Evolutionary conservation across 2,888 invertebrate genomes (phyloP), one percentile per base, ranked within the genome.

Genomic region (Tenthredo distinguenda): DNA sequence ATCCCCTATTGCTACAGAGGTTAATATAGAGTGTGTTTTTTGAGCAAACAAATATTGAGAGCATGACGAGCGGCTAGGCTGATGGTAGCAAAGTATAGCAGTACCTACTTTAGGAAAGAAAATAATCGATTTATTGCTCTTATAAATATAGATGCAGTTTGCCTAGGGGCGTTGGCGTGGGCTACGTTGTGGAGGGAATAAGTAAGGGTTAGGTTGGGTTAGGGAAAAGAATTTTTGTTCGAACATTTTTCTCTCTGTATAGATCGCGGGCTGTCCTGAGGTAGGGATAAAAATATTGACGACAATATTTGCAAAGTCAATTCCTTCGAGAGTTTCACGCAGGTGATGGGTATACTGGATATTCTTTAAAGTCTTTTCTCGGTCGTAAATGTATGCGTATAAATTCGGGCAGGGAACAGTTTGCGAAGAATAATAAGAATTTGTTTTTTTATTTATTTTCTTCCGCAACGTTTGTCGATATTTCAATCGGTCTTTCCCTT

Each of bases 111-210:
- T 6, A 31, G 47, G 34, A 71, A 83, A 83, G 79, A 87, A 86
- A 71, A 85, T 83, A 86, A 88, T 88, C 88, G 87, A 88, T 88
- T 88, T 87, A 87, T 86, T 83, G 26, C 83, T 68, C 68, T 47
- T 71, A 83, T 83, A 83, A 83, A 83, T 83, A 83, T 83, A 83
- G 50, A 68, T 83, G 65, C 47, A 81, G 62, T 58, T 81, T 21
- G 40, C 81, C 58, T 31, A 62, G 40, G 81, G 81, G 62, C 62
- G 77, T 62, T 50, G 81, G 62, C 62, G 62, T 21, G 81, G 55
- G 55, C n/a, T 31, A 77, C 31, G 31, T 40, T 12, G 12, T n/a
- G 55, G 55, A 40, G 81, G 62, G 62, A 81, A 62, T 81, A 81
- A 40, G 26, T 62, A 37, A 21, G 10, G 5, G 18, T 40, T 21